phyloP scores from a whole-genome alignment of 2,888 invertebrate species.

The Choristoneura rosaceana region DNA sequence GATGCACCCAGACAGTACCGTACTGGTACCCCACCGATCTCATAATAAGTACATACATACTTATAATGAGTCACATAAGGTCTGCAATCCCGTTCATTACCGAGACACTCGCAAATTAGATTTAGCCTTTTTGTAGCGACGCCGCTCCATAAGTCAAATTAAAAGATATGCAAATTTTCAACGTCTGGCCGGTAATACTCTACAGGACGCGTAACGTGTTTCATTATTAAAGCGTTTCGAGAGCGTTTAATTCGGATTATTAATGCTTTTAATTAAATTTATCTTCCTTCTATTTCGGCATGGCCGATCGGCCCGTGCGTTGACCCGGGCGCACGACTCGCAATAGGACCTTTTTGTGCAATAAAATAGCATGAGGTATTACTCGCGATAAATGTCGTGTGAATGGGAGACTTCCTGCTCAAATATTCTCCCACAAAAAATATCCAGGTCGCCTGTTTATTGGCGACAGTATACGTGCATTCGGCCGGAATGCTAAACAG shows the following conservation, averaged over 20 bases:
- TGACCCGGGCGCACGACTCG: constrained; percentile 59
- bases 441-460: constrained; percentile 79
- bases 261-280: constrained; percentile 80
- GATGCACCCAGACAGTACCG: constrained; percentile 60
- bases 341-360: constrained; percentile 50
- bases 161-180: constrained; percentile 77
- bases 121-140: constrained; percentile 46
- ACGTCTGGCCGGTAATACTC: constrained; percentile 60
- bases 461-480: constrained; percentile 73
- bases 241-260: constrained; percentile 75
- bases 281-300: constrained; percentile 76
- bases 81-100: constrained; percentile 40
- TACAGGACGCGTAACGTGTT: constrained; percentile 66
- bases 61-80: constrained; percentile 27
- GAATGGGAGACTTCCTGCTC: constrained; percentile 71
- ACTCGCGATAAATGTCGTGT: constrained; percentile 60
- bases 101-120: constrained; percentile 37
- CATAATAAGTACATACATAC: constrained; percentile 14
- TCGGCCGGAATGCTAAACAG: constrained; percentile 82
- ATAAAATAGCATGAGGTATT: constrained; percentile 48
- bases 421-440: constrained; percentile 69
- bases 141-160: constrained; percentile 71
- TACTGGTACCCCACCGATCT: constrained; percentile 43
- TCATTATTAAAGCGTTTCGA: constrained; percentile 66
- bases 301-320: constrained; percentile 64